phyloP scores from a whole-genome alignment of 35 echinoderm and acorn worm species.

The Apostichopus japonicus region DNA sequence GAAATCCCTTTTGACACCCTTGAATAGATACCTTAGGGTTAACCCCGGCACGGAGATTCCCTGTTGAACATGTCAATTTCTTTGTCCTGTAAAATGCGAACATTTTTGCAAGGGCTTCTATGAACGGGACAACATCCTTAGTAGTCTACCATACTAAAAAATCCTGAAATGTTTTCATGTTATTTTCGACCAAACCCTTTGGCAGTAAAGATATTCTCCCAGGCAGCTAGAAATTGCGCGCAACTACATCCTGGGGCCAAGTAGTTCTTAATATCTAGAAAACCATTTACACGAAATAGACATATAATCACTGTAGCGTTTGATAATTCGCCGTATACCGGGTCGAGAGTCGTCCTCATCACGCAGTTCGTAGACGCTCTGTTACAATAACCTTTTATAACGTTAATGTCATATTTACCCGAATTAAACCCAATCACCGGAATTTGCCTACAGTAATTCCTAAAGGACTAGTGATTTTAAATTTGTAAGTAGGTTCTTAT shows the following conservation, averaged over 20 bases:
- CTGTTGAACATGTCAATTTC: slow-evolving; percentile 61
- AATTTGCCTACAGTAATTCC: slow-evolving; percentile 27
- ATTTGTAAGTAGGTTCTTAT: slow-evolving; percentile 15
- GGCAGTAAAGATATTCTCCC: slow-evolving; percentile 27
- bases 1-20: background rate
- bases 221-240: slow-evolving; percentile 50
- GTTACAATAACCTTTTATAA: slow-evolving; percentile 23
- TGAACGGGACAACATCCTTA: slow-evolving; percentile 55
- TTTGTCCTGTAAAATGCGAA: slow-evolving; percentile 27
- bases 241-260: slow-evolving; percentile 57
- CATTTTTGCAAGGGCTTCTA: slow-evolving; percentile 69
- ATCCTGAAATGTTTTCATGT: slow-evolving; percentile 49
- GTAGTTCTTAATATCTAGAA: slow-evolving; percentile 63
- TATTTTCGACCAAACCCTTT: slow-evolving; percentile 39
- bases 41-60: slow-evolving; percentile 59
- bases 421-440: slow-evolving; percentile 34
- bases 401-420: slow-evolving; percentile 9
- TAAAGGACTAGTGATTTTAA: background rate
- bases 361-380: background rate
- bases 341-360: background rate
- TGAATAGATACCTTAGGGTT: slow-evolving; percentile 61
- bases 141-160: slow-evolving; percentile 67
- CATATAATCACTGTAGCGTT: slow-evolving; percentile 56
- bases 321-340: slow-evolving; percentile 1
- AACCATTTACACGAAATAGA: slow-evolving; percentile 32